A percentile compares a stretch with the other conserved stretches of the same genome.
These are phyloP conservation scores for Monopterus albus DNA, from an alignment of 2,113 vertebrate species.

Conservation along the genomic window DNA sequence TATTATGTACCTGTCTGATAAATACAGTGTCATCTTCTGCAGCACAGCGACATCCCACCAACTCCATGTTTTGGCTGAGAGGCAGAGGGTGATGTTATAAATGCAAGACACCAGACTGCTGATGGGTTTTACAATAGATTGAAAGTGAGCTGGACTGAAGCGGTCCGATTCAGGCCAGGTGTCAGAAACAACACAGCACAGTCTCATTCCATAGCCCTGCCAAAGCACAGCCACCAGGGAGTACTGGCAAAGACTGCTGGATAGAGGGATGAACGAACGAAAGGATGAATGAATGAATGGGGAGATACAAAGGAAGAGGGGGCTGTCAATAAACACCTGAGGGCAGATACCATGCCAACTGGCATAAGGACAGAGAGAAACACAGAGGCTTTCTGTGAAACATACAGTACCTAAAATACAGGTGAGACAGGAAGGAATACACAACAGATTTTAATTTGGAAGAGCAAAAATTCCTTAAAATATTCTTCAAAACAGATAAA, in stretches of 20 bases:
- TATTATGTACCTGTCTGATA: not conserved
- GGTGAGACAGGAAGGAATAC: conserved; percentile 13
- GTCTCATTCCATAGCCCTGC: conserved; percentile 55
- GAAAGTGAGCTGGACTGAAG: conserved; percentile 40
- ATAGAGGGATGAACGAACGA: conserved; percentile 58
- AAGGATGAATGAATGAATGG: conserved; percentile 51
- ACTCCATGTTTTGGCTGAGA: not conserved
- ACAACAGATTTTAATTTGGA: conserved; percentile 3
- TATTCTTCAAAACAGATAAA: conserved; percentile 2
- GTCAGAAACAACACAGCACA: conserved; percentile 67
- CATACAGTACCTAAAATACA: conserved; percentile 45
- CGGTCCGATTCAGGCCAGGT: conserved; percentile 41
- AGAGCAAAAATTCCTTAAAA: not conserved
- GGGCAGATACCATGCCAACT: conserved; percentile 67
- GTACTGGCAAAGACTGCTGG: conserved; percentile 62
- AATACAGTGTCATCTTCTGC: conserved; percentile 6
- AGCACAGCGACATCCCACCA: not conserved
- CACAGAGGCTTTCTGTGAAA: conserved; percentile 41
- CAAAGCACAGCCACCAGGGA: conserved; percentile 63
- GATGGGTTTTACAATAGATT: conserved; percentile 21
- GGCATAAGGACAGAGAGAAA: conserved; percentile 50
- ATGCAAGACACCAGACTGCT: conserved; percentile 4
- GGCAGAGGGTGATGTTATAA: not conserved
- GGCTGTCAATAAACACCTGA: conserved; percentile 77
- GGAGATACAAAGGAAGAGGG: conserved; percentile 60